Evolutionary conservation across 2,888 invertebrate genomes (phyloP), one percentile per base, ranked within the genome.

Genomic region (Sturmia bella): DNA sequence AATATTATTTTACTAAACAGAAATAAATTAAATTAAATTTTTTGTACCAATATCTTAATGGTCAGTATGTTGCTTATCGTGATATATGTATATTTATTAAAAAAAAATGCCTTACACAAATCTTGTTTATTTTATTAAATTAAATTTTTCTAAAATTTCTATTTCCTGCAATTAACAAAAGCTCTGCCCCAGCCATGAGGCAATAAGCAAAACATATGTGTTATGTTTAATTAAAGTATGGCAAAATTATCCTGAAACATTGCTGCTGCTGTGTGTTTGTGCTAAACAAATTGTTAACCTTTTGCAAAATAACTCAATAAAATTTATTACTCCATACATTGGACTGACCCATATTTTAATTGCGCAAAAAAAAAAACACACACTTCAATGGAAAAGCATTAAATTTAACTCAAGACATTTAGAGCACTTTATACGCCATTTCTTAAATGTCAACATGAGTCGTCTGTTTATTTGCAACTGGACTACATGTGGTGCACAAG

Each of bases 371-470:
- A 54, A 59, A 56, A 43, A 69, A 41, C 4, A 37, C n/a, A 7
- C 19, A 39, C 15, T 27, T 27, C 27, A 32, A 32, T 32, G 13
- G 54, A 41, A 66, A 45, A 56, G 24, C 54, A 63, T 63, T 43
- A 80, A 80, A 69, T 63, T 80, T 48, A 37, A 15, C n/a, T 13
- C n/a, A 48, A n/a, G 21, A n/a, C 74, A 66, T 66, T 57, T 74
- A 48, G 54, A 68, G 27, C 68, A 57, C 68, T 69, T 54, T 57
- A 39, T 57, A 39, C 39, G 56, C 24, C 64, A 66, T 41, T 61
- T 61, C 43, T 12, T 19, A 77, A 77, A 81, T 81, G 81, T 81
- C 81, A 81, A 77, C 52, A 70, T 81, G 54, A 69, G 61, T 76
- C 32, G 61, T 76, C 32, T 50, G 39, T 69, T 61, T 57, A 15